These are phyloP conservation scores for Clinocottus analis DNA, from an alignment of 2,113 vertebrate genomes.

Conservation along the genomic window DNA sequence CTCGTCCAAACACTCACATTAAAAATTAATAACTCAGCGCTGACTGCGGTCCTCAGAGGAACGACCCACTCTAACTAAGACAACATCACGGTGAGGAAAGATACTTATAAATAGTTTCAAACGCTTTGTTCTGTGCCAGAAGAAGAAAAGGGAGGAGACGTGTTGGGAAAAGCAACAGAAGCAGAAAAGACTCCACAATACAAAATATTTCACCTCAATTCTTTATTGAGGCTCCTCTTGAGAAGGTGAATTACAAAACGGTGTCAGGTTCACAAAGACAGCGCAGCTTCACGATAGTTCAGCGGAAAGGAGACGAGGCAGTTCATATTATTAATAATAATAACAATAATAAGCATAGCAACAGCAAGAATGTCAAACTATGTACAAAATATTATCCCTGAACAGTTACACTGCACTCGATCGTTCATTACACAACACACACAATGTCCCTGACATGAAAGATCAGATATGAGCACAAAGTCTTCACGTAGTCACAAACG, in stretches of 20 bases:
- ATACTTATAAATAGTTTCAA: slow-evolving; percentile 65
- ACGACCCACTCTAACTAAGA: slow-evolving; percentile 60
- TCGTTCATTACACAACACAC: slow-evolving; percentile 38
- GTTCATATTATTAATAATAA: slow-evolving; percentile 57
- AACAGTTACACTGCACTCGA: slow-evolving; percentile 76
- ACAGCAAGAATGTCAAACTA: slow-evolving; percentile 61
- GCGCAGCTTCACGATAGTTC: slow-evolving; percentile 64
- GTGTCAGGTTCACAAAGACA: slow-evolving; percentile 72
- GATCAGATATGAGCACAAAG: slow-evolving; percentile 20
- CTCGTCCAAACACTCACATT: slow-evolving; percentile 75
- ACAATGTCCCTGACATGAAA: slow-evolving; percentile 67
- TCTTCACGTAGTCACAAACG: slow-evolving; percentile 55
- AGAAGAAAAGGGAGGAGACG: neutral
- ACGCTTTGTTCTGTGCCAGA: slow-evolving; percentile 62
- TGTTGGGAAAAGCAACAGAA: neutral
- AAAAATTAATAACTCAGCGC: slow-evolving; percentile 77
- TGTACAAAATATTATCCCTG: slow-evolving; percentile 81
- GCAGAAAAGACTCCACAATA: slow-evolving; percentile 16
- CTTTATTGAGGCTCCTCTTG: slow-evolving; percentile 76
- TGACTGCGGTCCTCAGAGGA: slow-evolving; percentile 74
- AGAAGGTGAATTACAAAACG: slow-evolving; percentile 69
- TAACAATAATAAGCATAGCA: slow-evolving; percentile 41
- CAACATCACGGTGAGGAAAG: slow-evolving; percentile 59
- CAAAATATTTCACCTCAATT: slow-evolving; percentile 65
- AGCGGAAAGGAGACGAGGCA: slow-evolving; percentile 56